Evolutionary conservation across 1,140 invertebrate genomes (phyloP), one percentile per base, ranked within the genome.

Genomic region (Hirudo medicinalis): DNA sequence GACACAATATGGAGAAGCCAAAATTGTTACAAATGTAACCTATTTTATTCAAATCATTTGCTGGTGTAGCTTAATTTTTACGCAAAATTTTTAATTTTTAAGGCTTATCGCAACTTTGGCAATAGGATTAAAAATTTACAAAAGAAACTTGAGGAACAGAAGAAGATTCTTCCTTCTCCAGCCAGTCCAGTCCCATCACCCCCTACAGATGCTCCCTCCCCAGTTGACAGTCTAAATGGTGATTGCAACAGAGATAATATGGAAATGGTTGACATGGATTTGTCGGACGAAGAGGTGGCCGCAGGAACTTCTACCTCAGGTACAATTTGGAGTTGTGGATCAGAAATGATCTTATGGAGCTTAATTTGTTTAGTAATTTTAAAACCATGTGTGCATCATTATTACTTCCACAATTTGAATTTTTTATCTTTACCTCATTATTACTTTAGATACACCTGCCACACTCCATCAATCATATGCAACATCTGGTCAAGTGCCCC

Each of bases 41-140:
- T 27, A 20, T 60, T 72, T 22, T 53, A 69, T n/a, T 43, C 63
- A 43, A 68, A 54, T 55, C 54, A 29, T 29, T 53, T 17, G 22
- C 5, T 29, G 19, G 20, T 4, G 8, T 22, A 22, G 29, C 15
- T 43, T 17, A 49, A n/a, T 67, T 49, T 25, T 72, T 68, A 20
- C 69, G 27, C n/a, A 29, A 60, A 71, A 36, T 72, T 25, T 70
- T 69, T 49, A 22, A 13, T 63, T 54, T 4, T 53, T 60, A 79
- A 93, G 91, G 92, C 92, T 11, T 96, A 94, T 78, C 90, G 90
- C 82, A 92, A 90, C 78, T 95, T 94, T 85, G 90, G 90, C 2
- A 87, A 86, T 54, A 85, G 91, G 75, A 90, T 95, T 0, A 90
- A 91, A 78, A 87, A 87, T 70, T 84, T 94, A 27, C 89, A 92